Evolutionary conservation across 2,797 vertebrate genomes (phyloP).

Genomic region (Leuciscus waleckii): DNA sequence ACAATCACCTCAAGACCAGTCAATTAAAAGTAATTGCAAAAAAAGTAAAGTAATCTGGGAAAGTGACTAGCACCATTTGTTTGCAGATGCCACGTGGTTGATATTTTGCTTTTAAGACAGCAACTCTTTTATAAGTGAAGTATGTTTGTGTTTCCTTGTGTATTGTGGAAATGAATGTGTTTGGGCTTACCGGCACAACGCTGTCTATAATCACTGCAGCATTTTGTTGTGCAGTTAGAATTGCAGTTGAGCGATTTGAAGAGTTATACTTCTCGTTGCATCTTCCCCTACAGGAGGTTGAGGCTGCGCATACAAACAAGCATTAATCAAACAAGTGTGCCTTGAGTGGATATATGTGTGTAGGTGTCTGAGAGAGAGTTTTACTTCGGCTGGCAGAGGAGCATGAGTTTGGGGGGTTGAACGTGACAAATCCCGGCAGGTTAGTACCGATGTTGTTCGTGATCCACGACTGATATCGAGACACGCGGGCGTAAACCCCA

Average conservation of each 20-base stretch:
- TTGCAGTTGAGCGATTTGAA: conserved; percentile 22
- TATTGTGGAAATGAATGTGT: background rate
- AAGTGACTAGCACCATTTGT: background rate
- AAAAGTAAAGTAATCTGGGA: background rate
- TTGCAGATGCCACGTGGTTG: background rate
- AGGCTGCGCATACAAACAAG: conserved; percentile 69
- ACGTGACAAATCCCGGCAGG: conserved; percentile 46
- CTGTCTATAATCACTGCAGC: conserved; percentile 28
- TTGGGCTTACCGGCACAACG: conserved; percentile 19
- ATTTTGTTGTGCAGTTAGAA: background rate
- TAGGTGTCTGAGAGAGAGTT: background rate
- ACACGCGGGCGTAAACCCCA: conserved; percentile 71
- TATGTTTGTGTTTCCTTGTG: background rate
- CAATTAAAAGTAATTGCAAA: background rate
- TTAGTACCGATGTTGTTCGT: background rate
- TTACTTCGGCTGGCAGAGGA: conserved; percentile 34
- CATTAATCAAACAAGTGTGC: conserved; percentile 68
- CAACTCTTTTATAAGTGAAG: background rate
- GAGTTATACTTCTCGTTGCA: conserved; percentile 18
- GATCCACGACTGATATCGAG: conserved; percentile 70
- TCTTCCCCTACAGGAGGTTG: conserved; percentile 11
- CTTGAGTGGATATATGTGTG: background rate
- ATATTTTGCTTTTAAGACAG: background rate
- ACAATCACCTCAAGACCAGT: background rate
- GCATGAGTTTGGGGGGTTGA: background rate